These are phyloP conservation scores for Drosophila pseudotalamancana DNA, from an alignment of 2,888 invertebrate species.

Conservation along the genomic window DNA sequence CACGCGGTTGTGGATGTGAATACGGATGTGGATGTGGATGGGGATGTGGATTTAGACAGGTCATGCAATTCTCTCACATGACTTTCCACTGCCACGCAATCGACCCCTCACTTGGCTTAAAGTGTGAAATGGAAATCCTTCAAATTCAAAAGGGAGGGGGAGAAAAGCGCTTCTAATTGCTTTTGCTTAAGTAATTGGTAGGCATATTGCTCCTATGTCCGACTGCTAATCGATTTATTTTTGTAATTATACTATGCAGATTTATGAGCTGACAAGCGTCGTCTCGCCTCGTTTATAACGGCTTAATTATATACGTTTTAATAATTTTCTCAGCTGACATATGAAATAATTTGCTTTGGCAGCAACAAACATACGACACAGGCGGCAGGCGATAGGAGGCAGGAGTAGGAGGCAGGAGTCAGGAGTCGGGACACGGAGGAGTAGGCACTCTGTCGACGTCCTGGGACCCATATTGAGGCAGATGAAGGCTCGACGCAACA, in stretches of 20 bases:
- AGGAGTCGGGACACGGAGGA: conserved; percentile 6
- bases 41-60: conserved; percentile 23
- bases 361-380: conserved; percentile 31
- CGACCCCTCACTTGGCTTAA: conserved; percentile 1
- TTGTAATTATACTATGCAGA: conserved; percentile 59
- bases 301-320: conserved; percentile 63
- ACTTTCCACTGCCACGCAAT: conserved; percentile 24
- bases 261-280: conserved; percentile 33
- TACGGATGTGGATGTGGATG: conserved; percentile 16
- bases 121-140: conserved; percentile 5
- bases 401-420: conserved; percentile 1
- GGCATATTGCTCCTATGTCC: conserved; percentile 49
- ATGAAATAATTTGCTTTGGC: conserved; percentile 73
- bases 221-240: conserved; percentile 68
- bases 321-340: conserved; percentile 65
- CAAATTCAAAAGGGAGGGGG: neutral
- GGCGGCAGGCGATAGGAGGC: neutral
- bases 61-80: conserved; percentile 41
- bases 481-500: conserved; percentile 10
- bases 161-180: conserved; percentile 54
- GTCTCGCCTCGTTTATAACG: conserved; percentile 44
- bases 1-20: conserved; percentile 16
- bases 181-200: conserved; percentile 61
- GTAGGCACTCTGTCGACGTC: conserved; percentile 14
- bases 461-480: conserved; percentile 24